phyloP scores from a whole-genome alignment of 2,797 vertebrate genomes.

The Cetoscarus ocellatus region DNA sequence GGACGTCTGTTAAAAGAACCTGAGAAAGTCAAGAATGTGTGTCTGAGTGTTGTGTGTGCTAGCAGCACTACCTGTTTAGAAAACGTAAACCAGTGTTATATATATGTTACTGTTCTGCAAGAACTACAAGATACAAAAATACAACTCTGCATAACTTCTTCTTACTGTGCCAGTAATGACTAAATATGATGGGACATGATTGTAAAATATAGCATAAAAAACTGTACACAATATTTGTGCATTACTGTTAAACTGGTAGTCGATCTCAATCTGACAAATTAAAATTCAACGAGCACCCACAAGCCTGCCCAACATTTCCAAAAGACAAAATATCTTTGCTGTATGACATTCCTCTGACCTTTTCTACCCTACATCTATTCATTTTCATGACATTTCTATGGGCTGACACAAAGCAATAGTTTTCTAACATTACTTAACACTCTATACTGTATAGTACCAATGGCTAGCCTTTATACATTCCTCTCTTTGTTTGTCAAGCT shows the following conservation, averaged over 20 bases:
- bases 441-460: slow-evolving; percentile 74
- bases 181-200: slow-evolving; percentile 55
- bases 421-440: slow-evolving; percentile 62
- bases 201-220: slow-evolving; percentile 59
- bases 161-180: slow-evolving; percentile 62
- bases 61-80: slow-evolving; percentile 76
- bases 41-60: slow-evolving; percentile 66
- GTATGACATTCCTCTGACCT: slow-evolving; percentile 68
- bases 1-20: slow-evolving; percentile 76
- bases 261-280: slow-evolving; percentile 50
- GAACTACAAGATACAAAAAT: slow-evolving; percentile 77
- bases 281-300: slow-evolving; percentile 57
- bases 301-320: slow-evolving; percentile 53
- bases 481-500: slow-evolving; percentile 67
- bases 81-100: slow-evolving; percentile 78
- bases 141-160: slow-evolving; percentile 72
- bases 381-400: slow-evolving; percentile 58
- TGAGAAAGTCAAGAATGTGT: slow-evolving; percentile 76
- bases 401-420: slow-evolving; percentile 55
- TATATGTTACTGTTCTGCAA: slow-evolving; percentile 78
- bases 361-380: slow-evolving; percentile 71
- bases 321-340: slow-evolving; percentile 60
- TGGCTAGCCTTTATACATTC: slow-evolving; percentile 71
- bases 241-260: slow-evolving; percentile 60
- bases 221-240: slow-evolving; percentile 64